These are phyloP conservation scores for Zygaena filipendulae DNA, from an alignment of 2,888 invertebrate genomes.

Conservation along the genomic window DNA sequence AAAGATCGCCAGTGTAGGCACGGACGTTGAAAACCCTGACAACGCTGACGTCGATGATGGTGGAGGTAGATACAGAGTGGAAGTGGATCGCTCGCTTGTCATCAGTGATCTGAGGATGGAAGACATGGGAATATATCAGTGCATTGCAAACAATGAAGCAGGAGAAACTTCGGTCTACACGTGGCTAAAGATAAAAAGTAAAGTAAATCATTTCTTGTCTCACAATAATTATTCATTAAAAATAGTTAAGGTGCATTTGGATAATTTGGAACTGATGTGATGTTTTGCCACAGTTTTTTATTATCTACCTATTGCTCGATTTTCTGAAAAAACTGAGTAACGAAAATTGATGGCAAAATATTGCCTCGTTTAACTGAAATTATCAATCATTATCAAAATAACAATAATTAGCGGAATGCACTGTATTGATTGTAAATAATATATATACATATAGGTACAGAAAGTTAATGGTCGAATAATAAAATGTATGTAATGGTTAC, in stretches of 20 bases:
- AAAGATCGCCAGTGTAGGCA: slow-evolving; percentile 56
- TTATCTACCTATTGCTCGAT: neutral
- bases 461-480: neutral
- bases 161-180: slow-evolving; percentile 91
- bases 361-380: too few species aligned
- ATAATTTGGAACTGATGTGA: neutral
- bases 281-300: neutral
- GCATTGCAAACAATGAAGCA: slow-evolving; percentile 89
- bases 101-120: slow-evolving; percentile 83
- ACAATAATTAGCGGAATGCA: too few species aligned
- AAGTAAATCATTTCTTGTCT: slow-evolving; percentile 50
- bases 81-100: slow-evolving; percentile 84
- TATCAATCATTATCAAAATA: too few species aligned
- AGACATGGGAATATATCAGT: slow-evolving; percentile 96
- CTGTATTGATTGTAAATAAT: too few species aligned
- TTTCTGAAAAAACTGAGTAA: too few species aligned
- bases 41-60: slow-evolving; percentile 53
- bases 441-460: too few species aligned
- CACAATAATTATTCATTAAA: too few species aligned
- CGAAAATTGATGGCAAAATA: too few species aligned
- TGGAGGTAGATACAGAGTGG: slow-evolving; percentile 75
- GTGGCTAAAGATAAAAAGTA: slow-evolving; percentile 96
- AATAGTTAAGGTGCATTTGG: too few species aligned
- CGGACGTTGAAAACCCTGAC: slow-evolving; percentile 45
- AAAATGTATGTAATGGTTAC: slow-evolving; percentile 24